Conservation (phyloP, 1,140 invertebrate genomes). For the Panulirus ornatus region DNA sequence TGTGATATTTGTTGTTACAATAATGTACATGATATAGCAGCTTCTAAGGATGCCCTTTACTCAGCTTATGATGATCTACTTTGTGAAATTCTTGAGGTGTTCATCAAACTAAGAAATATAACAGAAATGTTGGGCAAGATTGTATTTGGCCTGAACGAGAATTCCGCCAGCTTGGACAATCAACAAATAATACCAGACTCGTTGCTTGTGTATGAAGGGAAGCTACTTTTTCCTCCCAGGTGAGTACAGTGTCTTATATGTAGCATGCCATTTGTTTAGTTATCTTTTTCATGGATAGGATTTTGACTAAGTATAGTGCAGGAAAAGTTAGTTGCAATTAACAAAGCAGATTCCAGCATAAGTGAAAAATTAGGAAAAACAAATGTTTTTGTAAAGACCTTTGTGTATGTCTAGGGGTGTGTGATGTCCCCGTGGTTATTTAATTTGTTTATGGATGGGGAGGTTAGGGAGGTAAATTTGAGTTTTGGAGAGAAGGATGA, state of each 20-base stretch:
- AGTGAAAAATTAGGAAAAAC: no score
- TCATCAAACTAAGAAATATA: slow-evolving; percentile 36
- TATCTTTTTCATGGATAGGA: neutral
- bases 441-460: no score
- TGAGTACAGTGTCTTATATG: neutral
- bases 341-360: no score
- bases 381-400: no score
- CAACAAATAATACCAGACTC: slow-evolving; percentile 30
- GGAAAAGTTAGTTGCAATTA: no score
- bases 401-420: no score
- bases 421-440: no score
- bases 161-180: neutral
- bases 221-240: slow-evolving; percentile 45
- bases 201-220: slow-evolving; percentile 22
- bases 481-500: no score
- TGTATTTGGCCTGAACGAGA: slow-evolving; percentile 4
- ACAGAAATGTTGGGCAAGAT: slow-evolving; percentile 28
- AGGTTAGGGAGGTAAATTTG: no score
- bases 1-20: slow-evolving; percentile 23
- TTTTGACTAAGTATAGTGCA: no score
- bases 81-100: slow-evolving; percentile 45
- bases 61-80: slow-evolving; percentile 43
- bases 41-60: slow-evolving; percentile 4
- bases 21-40: neutral
- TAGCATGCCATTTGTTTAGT: neutral